Base-by-base conservation (phyloP, 2,888 invertebrate genomes). In the Formica aserva region DNA sequence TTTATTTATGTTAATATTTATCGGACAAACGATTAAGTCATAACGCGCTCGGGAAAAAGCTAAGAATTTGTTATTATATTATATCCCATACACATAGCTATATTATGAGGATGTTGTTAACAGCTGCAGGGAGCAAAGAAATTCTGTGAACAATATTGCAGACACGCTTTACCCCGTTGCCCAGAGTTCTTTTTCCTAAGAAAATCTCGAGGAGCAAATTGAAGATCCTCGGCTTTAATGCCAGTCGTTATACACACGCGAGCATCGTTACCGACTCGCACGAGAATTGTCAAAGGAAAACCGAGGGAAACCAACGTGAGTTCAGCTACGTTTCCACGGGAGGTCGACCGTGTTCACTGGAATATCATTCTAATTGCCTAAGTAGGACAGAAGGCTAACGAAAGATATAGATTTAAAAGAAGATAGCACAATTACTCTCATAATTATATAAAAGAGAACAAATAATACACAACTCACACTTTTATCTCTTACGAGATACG, bases 191-290 rank as follows among this genome's bases (percentile, higher is more conserved):
- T 65, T 82, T 80, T 88, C 69, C 71, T 32, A 62, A 69, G 83
- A 87, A 88, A 83, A 32, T 65, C 66, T 26, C 62, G 52, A 75
- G 67, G 78, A 76, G 78, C 75, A 85, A 85, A 89, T 88, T 76
- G 85, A 77, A 52, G 67, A 78, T 81, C 22, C 75, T 35, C 86
- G n/a, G 75, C 66, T 76, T 85, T 90, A 91, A 92, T 89, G 82
- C 85, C 69, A 78, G 67, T 92, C 86, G 91, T 92, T 91, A 91
- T 86, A 83, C 87, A 89, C 92, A 92, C 92, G 92, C 92, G 88
- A 91, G 86, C 88, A 86, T 91, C 88, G 88, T 90, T 89, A 89
- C 81, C 78, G 86, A 69, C 85, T 86, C 63, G 80, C 84, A 80
- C 86, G 83, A 86, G 85, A 87, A 91, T 90, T 89, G 89, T 87